Evolutionary conservation across 2,113 vertebrate genomes (phyloP).

Genomic region (Phoenicopterus ruber): DNA sequence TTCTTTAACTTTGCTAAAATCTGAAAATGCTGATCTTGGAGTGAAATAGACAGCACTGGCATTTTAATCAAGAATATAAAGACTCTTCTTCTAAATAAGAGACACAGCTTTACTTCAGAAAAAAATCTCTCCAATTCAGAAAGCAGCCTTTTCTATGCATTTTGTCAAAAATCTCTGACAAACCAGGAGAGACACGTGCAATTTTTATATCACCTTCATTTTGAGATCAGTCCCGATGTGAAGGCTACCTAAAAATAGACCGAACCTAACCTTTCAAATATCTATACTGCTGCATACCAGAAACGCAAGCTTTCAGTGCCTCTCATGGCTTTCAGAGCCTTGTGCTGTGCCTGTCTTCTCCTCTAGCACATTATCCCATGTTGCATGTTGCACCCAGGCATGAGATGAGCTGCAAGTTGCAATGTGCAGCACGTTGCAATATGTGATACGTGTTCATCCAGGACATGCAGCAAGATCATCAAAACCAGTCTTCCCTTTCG

Average conservation of each 20-base stretch:
- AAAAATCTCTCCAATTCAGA: not conserved
- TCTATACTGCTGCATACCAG: conserved; percentile 53
- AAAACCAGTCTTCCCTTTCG: not conserved
- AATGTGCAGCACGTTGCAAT: not conserved
- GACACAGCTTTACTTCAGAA: not conserved
- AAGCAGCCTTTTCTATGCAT: not conserved
- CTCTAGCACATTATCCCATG: not conserved
- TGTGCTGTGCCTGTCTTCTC: conserved; percentile 26
- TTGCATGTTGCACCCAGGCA: not conserved
- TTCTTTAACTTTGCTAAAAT: conserved; percentile 64
- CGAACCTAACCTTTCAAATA: conserved; percentile 64
- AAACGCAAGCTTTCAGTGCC: conserved; percentile 15
- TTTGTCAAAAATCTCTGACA: conserved; percentile 40
- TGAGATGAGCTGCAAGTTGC: not conserved
- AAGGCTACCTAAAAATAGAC: conserved; percentile 74
- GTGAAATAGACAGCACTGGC: conserved; percentile 21
- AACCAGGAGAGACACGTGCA: conserved; percentile 1
- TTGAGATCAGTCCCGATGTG: conserved; percentile 52
- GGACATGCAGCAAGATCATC: not conserved
- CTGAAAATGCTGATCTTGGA: conserved; percentile 61
- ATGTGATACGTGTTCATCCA: not conserved
- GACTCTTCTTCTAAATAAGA: conserved; percentile 20
- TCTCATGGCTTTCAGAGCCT: conserved; percentile 49
- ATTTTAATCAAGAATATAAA: conserved; percentile 53
- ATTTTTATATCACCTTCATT: conserved; percentile 61